A percentile compares a stretch with the other conserved stretches of the same genome.
phyloP scores from a whole-genome alignment of 2,797 vertebrate genomes.

The Pantherophis vulpinus region DNA sequence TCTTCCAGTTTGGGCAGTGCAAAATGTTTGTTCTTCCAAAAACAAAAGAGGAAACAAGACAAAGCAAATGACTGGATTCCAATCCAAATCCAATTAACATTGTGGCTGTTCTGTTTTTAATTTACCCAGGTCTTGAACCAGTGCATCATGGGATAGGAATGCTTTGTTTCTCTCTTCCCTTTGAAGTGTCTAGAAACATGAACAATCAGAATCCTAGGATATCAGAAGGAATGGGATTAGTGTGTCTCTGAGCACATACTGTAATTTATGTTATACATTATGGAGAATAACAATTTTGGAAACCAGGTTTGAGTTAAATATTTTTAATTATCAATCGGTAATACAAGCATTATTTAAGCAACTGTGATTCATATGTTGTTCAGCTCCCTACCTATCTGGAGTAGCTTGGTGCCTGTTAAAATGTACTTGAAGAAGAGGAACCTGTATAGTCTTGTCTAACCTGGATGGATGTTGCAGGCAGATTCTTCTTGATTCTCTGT shows the following conservation, averaged over 20 bases:
- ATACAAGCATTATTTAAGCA: not conserved
- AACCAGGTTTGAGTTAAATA: not conserved
- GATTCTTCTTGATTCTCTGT: not conserved
- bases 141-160: not conserved
- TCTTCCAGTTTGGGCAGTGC: not conserved
- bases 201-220: not conserved
- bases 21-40: not conserved
- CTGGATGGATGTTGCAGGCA: not conserved
- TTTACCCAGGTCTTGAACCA: not conserved
- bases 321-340: not conserved
- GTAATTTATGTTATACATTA: not conserved
- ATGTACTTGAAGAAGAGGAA: not conserved
- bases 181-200: not conserved
- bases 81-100: fast-evolving
- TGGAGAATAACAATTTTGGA: not conserved
- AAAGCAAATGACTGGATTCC: not conserved
- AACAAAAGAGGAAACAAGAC: not conserved
- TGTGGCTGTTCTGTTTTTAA: not conserved
- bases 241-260: not conserved
- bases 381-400: not conserved
- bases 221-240: no score
- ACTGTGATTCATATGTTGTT: not conserved
- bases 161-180: not conserved
- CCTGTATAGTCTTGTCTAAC: not conserved
- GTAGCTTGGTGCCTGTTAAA: not conserved